A percentile compares a stretch with the other conserved stretches of the same genome.
Evolutionary conservation across 2,797 vertebrate genomes (phyloP).

Genomic region (Bovichtus variegatus): DNA sequence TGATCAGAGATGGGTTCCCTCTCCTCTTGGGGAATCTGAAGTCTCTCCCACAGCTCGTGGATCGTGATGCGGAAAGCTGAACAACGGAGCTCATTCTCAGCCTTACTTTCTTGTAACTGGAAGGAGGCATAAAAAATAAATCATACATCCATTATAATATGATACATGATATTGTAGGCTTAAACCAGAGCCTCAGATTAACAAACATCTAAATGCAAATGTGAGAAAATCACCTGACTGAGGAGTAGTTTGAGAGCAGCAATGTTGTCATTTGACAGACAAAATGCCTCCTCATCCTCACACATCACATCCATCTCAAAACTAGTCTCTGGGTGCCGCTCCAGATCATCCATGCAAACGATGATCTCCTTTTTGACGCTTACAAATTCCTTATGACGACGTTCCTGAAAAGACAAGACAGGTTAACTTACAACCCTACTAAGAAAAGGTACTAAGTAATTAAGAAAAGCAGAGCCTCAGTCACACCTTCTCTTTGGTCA

Average conservation of each 20-base stretch:
- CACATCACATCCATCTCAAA: conserved; percentile 93
- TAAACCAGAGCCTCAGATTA: not conserved
- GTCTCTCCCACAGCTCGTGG: conserved; percentile 89
- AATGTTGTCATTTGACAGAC: conserved; percentile 91
- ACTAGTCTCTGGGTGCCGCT: conserved; percentile 89
- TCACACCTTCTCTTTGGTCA: conserved; percentile 88
- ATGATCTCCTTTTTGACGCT: conserved; percentile 87
- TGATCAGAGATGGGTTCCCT: conserved; percentile 82
- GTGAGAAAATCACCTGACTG: conserved; percentile 84
- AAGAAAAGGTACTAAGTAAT: not conserved
- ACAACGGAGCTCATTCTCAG: conserved; percentile 85
- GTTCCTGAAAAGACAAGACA: conserved; percentile 77
- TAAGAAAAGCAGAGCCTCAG: not conserved
- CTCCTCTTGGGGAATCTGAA: conserved; percentile 88
- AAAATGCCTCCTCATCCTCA: conserved; percentile 92
- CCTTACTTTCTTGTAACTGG: conserved; percentile 87
- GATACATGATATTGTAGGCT: too few relatives aligned
- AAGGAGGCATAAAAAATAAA: conserved; percentile 11
- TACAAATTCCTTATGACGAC: conserved; percentile 88
- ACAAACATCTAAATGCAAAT: not conserved
- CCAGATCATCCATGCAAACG: conserved; percentile 91
- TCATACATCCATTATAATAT: not conserved
- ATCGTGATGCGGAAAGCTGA: conserved; percentile 85
- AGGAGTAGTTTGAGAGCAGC: conserved; percentile 87
- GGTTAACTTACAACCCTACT: not conserved